Conservation (phyloP, 2,797 vertebrate genomes). For the Sebastes elongatus region DNA sequence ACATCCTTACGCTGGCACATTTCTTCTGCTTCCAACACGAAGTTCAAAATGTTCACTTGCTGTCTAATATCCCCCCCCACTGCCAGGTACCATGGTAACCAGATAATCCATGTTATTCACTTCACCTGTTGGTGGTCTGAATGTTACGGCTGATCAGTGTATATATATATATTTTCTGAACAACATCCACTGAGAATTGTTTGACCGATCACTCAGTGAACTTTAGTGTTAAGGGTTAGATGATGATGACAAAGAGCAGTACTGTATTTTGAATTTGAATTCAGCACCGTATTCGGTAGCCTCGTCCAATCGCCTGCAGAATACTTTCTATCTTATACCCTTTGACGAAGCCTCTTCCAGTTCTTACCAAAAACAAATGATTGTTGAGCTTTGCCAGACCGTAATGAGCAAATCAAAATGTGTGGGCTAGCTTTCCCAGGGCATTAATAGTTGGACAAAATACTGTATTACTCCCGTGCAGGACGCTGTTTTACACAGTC, state of each 20-base stretch:
- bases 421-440: not conserved
- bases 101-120: too few species aligned
- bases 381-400: not conserved
- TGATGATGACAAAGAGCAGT: not conserved
- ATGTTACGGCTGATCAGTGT: too few species aligned
- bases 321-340: not conserved
- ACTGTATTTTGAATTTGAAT: not conserved
- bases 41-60: too few species aligned
- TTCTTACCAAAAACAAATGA: not conserved
- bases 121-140: too few species aligned
- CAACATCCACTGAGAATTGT: not conserved
- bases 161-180: not conserved
- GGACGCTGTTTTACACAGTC: not conserved
- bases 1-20: too few species aligned
- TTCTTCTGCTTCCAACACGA: too few species aligned
- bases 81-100: too few species aligned
- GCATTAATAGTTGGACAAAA: not conserved
- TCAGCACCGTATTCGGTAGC: not conserved
- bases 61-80: too few species aligned
- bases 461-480: not conserved
- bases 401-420: conserved; percentile 6
- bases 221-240: not conserved
- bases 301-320: not conserved
- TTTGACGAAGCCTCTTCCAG: not conserved
- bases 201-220: not conserved